A percentile compares a stretch with the other conserved stretches of the same genome.
Conservation (phyloP, 2,113 vertebrate species). For the Girardinichthys multiradiatus region DNA sequence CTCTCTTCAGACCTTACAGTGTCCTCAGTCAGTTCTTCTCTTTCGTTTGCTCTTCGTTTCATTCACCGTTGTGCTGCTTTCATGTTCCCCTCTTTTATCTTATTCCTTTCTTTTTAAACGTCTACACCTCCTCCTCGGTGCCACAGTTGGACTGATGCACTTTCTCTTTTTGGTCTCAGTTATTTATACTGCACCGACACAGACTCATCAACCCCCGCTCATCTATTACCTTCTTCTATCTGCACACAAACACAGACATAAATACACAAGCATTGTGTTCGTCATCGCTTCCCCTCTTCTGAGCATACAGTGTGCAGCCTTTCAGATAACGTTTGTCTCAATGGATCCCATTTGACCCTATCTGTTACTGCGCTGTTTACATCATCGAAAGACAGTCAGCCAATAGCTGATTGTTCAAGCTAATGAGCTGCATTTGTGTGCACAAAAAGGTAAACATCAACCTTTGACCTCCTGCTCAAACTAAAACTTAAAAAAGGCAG, state of each 20-base stretch:
- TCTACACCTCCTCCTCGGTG: conserved; percentile 13
- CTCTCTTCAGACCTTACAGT: background rate
- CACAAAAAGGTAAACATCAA: conserved; percentile 15
- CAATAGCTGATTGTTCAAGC: conserved; percentile 39
- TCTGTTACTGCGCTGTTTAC: conserved; percentile 38
- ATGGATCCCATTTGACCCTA: conserved; percentile 46
- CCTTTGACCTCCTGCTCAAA: conserved; percentile 21
- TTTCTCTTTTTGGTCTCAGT: conserved; percentile 18
- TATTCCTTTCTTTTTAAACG: background rate
- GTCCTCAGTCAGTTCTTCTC: background rate
- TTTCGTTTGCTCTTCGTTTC: conserved; percentile 20
- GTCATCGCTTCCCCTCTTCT: conserved; percentile 43
- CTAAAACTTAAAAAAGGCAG: background rate
- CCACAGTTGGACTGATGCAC: conserved; percentile 32
- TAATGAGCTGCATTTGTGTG: background rate
- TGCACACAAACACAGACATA: conserved; percentile 31
- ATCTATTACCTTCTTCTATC: conserved; percentile 36
- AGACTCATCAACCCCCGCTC: conserved; percentile 27
- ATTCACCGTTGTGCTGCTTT: conserved; percentile 22
- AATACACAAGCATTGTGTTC: conserved; percentile 30
- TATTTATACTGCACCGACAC: conserved; percentile 67
- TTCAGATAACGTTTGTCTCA: conserved; percentile 76
- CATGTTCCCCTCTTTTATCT: background rate
- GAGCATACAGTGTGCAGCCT: conserved; percentile 69
- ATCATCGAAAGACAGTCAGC: conserved; percentile 23